Base-by-base conservation (phyloP, 2,113 vertebrate species). In the Chaenocephalus aceratus region DNA sequence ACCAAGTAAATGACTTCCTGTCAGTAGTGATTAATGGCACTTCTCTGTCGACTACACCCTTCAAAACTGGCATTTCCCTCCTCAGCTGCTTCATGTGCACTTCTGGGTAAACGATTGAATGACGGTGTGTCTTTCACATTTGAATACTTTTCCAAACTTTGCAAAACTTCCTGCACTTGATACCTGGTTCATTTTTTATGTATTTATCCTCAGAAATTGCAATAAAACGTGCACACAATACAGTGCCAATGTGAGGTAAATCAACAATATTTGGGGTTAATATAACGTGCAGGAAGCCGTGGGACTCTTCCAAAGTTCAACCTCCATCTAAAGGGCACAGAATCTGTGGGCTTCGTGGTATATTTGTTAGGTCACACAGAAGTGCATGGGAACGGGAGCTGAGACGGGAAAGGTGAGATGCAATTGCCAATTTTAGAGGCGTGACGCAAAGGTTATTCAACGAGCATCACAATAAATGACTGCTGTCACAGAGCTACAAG, bases 11-110 rank as follows among this genome's bases (percentile, higher is more conserved):
- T 68, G 5, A 30, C 14, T 49, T n/a, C 44, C 57, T 62, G 74
- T 56, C 49, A 77, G 56, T 16, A 54, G 44, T 58, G 57, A 69
- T 52, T 63, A 23, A 58, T 63, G 48, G 9, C 60, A 60, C 5
- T 5, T 3, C 54, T 66, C 14, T 4, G 48, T 15, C 36, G 45
- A 26, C 6, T 46, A 60, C 80, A 60, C 5, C 41, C 15, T 60
- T n/a, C 72, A 68, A 80, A 73, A 65, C 73, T 2, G 21, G 23
- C 21, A 13, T 79, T 62, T 64, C 56, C 60, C 34, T 56, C 49
- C 61, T 44, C 13, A 58, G 51, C 23, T 58, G 67, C 66, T 8
- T 80, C 52, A 73, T 34, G 14, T 59, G 45, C 13, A 34, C 53
- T 8, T 48, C 61, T 44, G 54, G 65, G 15, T 46, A 21, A 57